These are phyloP conservation scores for Melanostigma gelatinosum DNA, from an alignment of 2,113 vertebrate genomes.

Conservation along the genomic window DNA sequence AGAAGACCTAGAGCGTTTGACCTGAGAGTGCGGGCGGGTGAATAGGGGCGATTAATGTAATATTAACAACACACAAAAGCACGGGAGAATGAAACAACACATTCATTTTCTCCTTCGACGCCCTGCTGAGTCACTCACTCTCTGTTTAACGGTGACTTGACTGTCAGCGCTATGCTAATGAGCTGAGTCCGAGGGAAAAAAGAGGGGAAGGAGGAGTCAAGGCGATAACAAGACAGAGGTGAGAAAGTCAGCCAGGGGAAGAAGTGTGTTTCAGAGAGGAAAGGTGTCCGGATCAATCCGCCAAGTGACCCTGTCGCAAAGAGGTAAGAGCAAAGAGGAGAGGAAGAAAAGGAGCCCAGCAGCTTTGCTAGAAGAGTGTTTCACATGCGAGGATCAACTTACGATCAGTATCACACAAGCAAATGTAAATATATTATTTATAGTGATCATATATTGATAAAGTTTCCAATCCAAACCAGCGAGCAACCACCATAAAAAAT, in stretches of 20 bases:
- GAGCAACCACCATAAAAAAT: not conserved
- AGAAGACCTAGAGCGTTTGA: too few species aligned
- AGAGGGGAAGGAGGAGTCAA: slow-evolving; percentile 5
- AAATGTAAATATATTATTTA: not conserved
- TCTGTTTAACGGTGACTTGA: not conserved
- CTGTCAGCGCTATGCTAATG: slow-evolving; percentile 30
- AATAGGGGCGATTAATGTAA: slow-evolving; percentile 12
- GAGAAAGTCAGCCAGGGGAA: not conserved
- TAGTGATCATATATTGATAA: not conserved
- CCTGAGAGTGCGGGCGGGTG: too few species aligned
- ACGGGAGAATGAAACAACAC: not conserved
- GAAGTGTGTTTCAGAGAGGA: slow-evolving; percentile 14
- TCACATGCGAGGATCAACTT: slow-evolving; percentile 14
- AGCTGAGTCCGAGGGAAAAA: slow-evolving; percentile 12
- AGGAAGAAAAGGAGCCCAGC: not conserved
- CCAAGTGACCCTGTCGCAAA: slow-evolving; percentile 5
- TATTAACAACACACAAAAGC: not conserved
- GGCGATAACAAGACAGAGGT: slow-evolving; percentile 38
- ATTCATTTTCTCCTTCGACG: not conserved
- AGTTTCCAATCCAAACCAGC: not conserved
- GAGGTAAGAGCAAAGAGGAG: not conserved
- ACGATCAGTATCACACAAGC: slow-evolving; percentile 6
- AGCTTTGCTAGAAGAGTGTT: slow-evolving; percentile 1
- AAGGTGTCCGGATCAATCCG: slow-evolving; percentile 17
- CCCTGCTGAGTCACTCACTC: slow-evolving; percentile 17